phyloP scores from a whole-genome alignment of 2,797 vertebrate genomes.

The Orestias chungarensis region DNA sequence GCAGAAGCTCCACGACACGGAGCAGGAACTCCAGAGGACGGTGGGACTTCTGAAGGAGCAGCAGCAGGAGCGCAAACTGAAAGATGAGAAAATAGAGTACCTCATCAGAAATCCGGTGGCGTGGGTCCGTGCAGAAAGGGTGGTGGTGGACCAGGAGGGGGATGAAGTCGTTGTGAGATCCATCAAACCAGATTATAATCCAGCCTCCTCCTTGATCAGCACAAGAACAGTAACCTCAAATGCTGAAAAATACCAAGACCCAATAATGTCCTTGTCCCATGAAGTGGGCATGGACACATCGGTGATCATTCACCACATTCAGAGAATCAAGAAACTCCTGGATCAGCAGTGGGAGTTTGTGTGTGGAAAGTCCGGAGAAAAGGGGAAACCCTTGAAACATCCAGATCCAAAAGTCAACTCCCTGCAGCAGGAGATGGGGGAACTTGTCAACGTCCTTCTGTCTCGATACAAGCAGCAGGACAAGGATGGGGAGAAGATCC shows the following conservation, averaged over 20 bases:
- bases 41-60: constrained; percentile 80
- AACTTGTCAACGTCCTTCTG: constrained; percentile 85
- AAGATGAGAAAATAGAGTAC: constrained; percentile 82
- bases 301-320: constrained; percentile 83
- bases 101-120: constrained; percentile 71
- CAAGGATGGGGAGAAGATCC: constrained; percentile 25
- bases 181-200: constrained; percentile 6
- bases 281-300: constrained; percentile 28
- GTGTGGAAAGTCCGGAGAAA: constrained; percentile 80
- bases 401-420: constrained; percentile 87
- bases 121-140: constrained; percentile 69
- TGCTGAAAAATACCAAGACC: constrained; percentile 19
- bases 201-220: constrained; percentile 5
- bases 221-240: constrained; percentile 27
- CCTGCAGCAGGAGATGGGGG: constrained; percentile 90
- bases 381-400: constrained; percentile 78
- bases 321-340: constrained; percentile 89
- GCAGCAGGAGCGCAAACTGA: constrained; percentile 79
- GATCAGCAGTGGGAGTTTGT: constrained; percentile 93
- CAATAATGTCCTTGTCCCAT: neutral
- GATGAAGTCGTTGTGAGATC: constrained; percentile 44
- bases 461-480: constrained; percentile 80
- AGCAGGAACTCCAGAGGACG: constrained; percentile 80
- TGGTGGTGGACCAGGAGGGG: constrained; percentile 32
- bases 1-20: constrained; percentile 83